Evolutionary conservation across 2,113 vertebrate genomes (phyloP).

Genomic region (Gadus macrocephalus): DNA sequence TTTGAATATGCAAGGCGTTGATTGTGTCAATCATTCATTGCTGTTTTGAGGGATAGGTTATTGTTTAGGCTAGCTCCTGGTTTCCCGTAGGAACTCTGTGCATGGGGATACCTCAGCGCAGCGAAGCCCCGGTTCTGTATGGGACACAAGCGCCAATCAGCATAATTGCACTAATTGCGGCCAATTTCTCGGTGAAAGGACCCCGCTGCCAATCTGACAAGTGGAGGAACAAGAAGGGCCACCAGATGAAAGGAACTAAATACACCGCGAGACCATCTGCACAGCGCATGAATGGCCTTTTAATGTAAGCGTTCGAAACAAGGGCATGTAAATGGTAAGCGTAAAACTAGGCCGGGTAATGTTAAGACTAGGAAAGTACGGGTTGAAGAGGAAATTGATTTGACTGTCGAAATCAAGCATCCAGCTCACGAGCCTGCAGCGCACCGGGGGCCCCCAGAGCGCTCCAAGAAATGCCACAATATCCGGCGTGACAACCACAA

Average conservation of each 20-base stretch:
- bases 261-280: constrained; percentile 66
- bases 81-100: constrained; percentile 36
- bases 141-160: constrained; percentile 80
- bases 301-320: constrained; percentile 52
- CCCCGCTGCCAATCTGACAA: constrained; percentile 75
- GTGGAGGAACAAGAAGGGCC: constrained; percentile 67
- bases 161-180: constrained; percentile 85
- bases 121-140: constrained; percentile 68
- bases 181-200: constrained; percentile 77
- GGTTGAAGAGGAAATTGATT: constrained; percentile 49
- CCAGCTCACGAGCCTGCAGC: constrained; percentile 61
- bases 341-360: too few relatives aligned
- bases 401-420: constrained; percentile 61
- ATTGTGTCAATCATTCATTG: constrained; percentile 54
- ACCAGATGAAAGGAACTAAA: constrained; percentile 67
- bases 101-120: constrained; percentile 47
- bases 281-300: constrained; percentile 49
- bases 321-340: neutral
- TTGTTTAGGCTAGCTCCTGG: constrained; percentile 56
- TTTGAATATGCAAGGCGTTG: constrained; percentile 49
- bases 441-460: constrained; percentile 57
- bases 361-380: too few relatives aligned
- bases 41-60: constrained; percentile 65
- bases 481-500: constrained; percentile 34
- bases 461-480: neutral